Conservation (phyloP, 2,113 vertebrate genomes). For the Scomber scombrus region DNA sequence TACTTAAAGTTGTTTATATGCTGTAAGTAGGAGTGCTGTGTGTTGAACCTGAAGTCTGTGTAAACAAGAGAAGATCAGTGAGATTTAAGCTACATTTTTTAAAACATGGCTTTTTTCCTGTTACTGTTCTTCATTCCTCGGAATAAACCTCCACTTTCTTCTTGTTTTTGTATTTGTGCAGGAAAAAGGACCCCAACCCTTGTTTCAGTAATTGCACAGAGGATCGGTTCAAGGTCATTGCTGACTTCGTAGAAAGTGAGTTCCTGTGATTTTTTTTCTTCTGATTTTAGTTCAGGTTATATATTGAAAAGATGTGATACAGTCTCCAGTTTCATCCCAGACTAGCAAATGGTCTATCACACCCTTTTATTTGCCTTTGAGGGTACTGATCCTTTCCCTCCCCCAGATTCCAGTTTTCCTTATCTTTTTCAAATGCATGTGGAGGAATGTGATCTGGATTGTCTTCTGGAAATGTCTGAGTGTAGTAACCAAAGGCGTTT, state of each 20-base stretch:
- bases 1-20: conserved; percentile 86
- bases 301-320: too few relatives aligned
- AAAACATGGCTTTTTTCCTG: neutral
- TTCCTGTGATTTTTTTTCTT: neutral
- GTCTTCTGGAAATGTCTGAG: neutral
- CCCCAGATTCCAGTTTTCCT: neutral
- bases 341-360: too few relatives aligned
- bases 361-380: neutral
- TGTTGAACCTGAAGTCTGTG: neutral
- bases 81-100: neutral
- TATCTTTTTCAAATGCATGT: neutral
- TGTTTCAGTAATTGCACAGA: conserved; percentile 69
- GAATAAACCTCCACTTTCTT: neutral
- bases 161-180: conserved; percentile 50
- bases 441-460: neutral
- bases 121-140: neutral
- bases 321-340: neutral
- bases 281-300: neutral
- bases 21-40: conserved; percentile 86
- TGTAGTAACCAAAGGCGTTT: neutral
- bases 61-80: neutral
- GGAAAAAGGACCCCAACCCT: conserved; percentile 80
- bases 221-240: conserved; percentile 83
- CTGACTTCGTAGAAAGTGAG: conserved; percentile 90
- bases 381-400: neutral